Base-by-base conservation (phyloP, 1,140 invertebrate species). In the Dendrolimus punctatus region DNA sequence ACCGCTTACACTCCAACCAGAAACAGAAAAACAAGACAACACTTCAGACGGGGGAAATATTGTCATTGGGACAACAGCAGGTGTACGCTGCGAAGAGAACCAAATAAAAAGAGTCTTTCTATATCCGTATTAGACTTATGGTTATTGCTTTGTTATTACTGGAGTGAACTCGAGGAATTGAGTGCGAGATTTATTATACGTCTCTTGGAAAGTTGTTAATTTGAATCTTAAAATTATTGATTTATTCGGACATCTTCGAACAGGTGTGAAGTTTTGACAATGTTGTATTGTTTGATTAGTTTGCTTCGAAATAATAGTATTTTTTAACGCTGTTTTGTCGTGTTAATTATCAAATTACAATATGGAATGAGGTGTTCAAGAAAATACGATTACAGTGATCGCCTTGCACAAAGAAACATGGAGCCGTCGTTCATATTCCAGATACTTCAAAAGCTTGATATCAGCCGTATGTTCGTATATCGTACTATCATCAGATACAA, bases 71-170 rank as follows among this genome's bases (percentile, higher is more conserved):
- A 65, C 58, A 49, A 64, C 42, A 68, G 73, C 73, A 76, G 73
- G 73, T 76, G 73, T 55, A 61, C 63, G 52, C 51, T 23, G 48
- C 68, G 71, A 68, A 68, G 71, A 71, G 62, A 64, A 59, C 55
- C 51, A 53, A 53, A 23, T 23, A 23, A 23, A 49, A 46, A 50
- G 50, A 43, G 46, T 52, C 50, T 49, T 44, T 51, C 55, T 65
- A 62, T 63, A 66, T 67, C 60, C 51, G 59, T 66, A 50, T 54
- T 50, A 53, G 66, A 69, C 53, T 74, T 71, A 74, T 58, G 61
- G 63, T 63, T 73, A 73, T 71, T 60, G 62, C 58, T 44, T 57
- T 55, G 58, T 53, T 71, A 66, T 68, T 66, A 62, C 61, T 57
- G 53, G 23, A 58, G 54, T 53, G 58, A 63, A 53, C 63, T 63